These are phyloP conservation scores for Oxytorus armatus DNA, from an alignment of 2,888 invertebrate genomes.

Conservation along the genomic window DNA sequence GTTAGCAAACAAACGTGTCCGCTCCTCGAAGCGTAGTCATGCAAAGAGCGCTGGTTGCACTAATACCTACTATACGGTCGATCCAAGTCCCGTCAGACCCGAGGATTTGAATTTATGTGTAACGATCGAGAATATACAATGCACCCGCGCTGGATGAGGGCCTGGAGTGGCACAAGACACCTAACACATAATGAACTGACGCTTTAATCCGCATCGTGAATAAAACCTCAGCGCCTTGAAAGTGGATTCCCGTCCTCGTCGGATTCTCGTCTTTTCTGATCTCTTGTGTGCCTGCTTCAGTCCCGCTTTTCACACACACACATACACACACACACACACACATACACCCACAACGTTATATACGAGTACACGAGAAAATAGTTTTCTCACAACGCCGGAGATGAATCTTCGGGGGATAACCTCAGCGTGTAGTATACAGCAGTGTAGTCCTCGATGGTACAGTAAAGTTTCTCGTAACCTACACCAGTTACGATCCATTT, in stretches of 20 bases:
- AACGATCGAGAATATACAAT: conserved; percentile 70
- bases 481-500: background rate
- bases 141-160: conserved; percentile 42
- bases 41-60: conserved; percentile 34
- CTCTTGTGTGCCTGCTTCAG: conserved; percentile 2
- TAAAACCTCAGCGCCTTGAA: conserved; percentile 71
- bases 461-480: conserved; percentile 2
- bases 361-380: conserved; percentile 14
- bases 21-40: conserved; percentile 9
- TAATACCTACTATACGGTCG: conserved; percentile 34
- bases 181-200: conserved; percentile 78
- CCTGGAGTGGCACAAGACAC: conserved; percentile 55
- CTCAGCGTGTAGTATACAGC: conserved; percentile 70
- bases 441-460: background rate
- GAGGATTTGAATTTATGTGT: conserved; percentile 73
- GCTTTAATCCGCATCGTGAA: conserved; percentile 78
- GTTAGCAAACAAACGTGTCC: conserved; percentile 43
- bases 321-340: conserved; percentile 12
- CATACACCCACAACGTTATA: too few species aligned
- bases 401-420: conserved; percentile 81
- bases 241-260: conserved; percentile 71
- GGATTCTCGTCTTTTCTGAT: conserved; percentile 21
- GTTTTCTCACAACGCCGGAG: conserved; percentile 52
- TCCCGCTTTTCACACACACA: conserved; percentile 8
- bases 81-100: conserved; percentile 37